Evolutionary conservation across 2,888 invertebrate species (phyloP), one percentile per base, ranked within the genome.

Genomic region (Drosophila mayaguana): DNA sequence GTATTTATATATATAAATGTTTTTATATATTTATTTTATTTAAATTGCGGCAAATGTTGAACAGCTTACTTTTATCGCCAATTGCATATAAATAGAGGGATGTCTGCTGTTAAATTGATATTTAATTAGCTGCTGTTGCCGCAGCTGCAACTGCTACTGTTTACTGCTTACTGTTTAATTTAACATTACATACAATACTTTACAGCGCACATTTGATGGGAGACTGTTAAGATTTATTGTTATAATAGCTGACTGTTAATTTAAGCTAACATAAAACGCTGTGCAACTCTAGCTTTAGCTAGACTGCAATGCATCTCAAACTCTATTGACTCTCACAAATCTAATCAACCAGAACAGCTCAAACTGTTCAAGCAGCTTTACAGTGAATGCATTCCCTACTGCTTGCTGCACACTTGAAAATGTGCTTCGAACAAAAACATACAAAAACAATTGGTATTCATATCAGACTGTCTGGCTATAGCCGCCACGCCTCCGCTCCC

Each of bases 371-470:
- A 51, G 38, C 36, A 32, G 12, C 5, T 42, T 28, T 11, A 12
- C 18, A 36, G 32, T 12, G 8, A 45, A 63, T 43, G 16, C 38
- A 28, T 73, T 50, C 66, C 43, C 65, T 53, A 61, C 51, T 66
- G 50, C 51, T 46, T 20, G 64, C 48, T 18, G 48, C 48, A 50
- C 63, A 70, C 80, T 78, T 78, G 64, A 64, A 75, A 80, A 80
- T 53, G 22, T n/a, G 28, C 28, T 43, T 11, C 16, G 32, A 46
- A 64, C 25, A 18, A 46, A 59, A 36, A 57, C n/a, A 38, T 14
- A 59, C 48, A 25, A 38, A 71, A 72, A 77, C 77, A 80, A 88
- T 84, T 87, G 76, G 67, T 70, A 87, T 83, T 71, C 82, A 79
- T 87, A 84, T 87, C 85, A 84, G 66, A 75, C 69, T 32, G 73